Base-by-base conservation (phyloP, 1,140 invertebrate genomes). In the Anastatus disparis region DNA sequence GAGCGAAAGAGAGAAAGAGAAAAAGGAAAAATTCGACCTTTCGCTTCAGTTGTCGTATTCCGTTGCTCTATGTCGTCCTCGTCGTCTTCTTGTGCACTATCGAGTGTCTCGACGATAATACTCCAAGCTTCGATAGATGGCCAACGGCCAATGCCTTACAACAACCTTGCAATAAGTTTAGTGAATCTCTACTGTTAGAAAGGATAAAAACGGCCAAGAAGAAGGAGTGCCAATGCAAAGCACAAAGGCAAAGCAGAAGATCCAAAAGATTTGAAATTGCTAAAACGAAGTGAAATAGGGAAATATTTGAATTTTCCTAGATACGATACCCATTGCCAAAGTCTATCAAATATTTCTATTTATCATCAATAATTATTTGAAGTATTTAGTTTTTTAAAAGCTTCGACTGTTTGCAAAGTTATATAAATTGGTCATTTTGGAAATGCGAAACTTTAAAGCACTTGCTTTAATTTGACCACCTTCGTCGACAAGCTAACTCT, bases 391-490 rank as follows among this genome's bases (percentile, higher is more conserved):
- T n/a, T n/a, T n/a, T 44, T 10, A 44, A 10, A 15, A 44, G 42
- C 42, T 17, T 35, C 42, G 42, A 4, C 42, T 13, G 3, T 17
- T 10, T 44, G 3, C 42, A 15, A 15, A n/a, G n/a, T n/a, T n/a
- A n/a, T n/a, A 3, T 44, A 15, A 4, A 13, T 44, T 44, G 8
- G 12, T 12, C 42, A 15, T 17, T 29, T 13, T n/a, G n/a, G n/a
- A n/a, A n/a, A n/a, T n/a, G n/a, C n/a, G n/a, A n/a, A n/a, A n/a
- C n/a, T n/a, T n/a, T n/a, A n/a, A n/a, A n/a, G n/a, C 59, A n/a
- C 59, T 63, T 42, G 42, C 42, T 63, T 63, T 63, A 46, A 63
- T 63, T 63, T 42, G 15, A 22, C 59, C 58, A 3, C 26, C 26
- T n/a, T 2, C 52, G 20, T 35, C 48, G 15, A 24, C 9, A n/a